Conservation (phyloP, 2,113 vertebrate species). For the Perca flavescens region DNA sequence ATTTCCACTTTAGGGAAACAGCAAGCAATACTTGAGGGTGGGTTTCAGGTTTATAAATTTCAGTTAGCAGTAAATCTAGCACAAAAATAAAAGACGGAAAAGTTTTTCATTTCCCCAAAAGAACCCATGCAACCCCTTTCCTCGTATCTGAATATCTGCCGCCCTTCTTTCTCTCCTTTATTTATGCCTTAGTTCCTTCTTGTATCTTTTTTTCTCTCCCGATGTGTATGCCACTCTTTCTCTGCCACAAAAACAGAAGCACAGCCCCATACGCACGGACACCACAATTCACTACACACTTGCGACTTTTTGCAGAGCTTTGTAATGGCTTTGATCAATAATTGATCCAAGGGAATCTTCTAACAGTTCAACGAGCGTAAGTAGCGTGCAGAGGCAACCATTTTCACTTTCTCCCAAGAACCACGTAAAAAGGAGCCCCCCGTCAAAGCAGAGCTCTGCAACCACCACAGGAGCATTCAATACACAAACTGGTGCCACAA, state of each 20-base stretch:
- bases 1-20: background rate
- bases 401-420: slow-evolving; percentile 50
- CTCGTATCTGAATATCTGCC: background rate
- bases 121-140: background rate
- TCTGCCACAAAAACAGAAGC: slow-evolving; percentile 22
- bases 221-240: slow-evolving; percentile 19
- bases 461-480: background rate
- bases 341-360: slow-evolving; percentile 76
- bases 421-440: slow-evolving; percentile 8
- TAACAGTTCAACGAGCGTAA: slow-evolving; percentile 61
- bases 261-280: slow-evolving; percentile 19
- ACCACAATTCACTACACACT: slow-evolving; percentile 44
- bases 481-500: slow-evolving; percentile 13
- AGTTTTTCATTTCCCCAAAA: slow-evolving; percentile 18
- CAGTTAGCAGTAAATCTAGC: background rate
- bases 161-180: slow-evolving; percentile 4
- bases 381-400: slow-evolving; percentile 43
- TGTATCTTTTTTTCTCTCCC: background rate
- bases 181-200: slow-evolving; percentile 1
- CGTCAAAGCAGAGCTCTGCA: background rate
- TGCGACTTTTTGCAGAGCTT: slow-evolving; percentile 52
- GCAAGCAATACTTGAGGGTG: background rate
- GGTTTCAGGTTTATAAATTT: background rate
- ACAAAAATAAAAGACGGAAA: background rate
- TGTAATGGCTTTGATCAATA: slow-evolving; percentile 81